phyloP scores from a whole-genome alignment of 2,113 vertebrate genomes.

The Zonotrichia leucophrys region DNA sequence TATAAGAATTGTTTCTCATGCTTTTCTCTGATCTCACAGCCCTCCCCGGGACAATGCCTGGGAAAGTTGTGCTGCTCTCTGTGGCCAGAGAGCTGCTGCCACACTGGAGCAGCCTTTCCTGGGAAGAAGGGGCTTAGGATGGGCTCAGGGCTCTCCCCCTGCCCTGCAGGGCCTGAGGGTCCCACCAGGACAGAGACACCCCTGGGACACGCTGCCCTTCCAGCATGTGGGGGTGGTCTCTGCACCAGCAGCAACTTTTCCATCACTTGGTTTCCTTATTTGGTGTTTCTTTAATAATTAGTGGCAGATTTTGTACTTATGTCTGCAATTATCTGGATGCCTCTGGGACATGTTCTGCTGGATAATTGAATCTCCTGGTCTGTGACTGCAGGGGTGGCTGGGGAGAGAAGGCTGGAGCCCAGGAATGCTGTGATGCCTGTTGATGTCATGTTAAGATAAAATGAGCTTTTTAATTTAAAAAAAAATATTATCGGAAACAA shows the following conservation, averaged over 20 bases:
- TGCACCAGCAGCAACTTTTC: not conserved
- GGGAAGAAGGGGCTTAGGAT: not conserved
- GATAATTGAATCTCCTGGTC: constrained; percentile 47
- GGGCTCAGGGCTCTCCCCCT: not conserved
- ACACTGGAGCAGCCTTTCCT: not conserved
- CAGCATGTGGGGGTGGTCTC: fast-evolving
- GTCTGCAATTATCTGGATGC: constrained; percentile 50
- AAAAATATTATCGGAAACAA: not conserved
- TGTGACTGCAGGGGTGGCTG: not conserved
- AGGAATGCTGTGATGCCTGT: not conserved
- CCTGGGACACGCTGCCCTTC: not conserved
- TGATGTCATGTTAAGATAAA: not conserved
- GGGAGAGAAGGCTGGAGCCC: not conserved
- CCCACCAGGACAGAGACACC: not conserved
- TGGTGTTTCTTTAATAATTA: constrained; percentile 50
- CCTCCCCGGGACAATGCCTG: not conserved
- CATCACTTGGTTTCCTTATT: not conserved
- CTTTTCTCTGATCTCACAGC: not conserved
- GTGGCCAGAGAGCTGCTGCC: not conserved
- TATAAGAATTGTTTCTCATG: not conserved
- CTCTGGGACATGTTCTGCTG: constrained; percentile 13
- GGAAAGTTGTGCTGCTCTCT: not conserved
- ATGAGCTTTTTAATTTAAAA: not conserved
- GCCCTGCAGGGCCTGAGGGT: not conserved
- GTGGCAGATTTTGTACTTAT: constrained; percentile 33